These are phyloP conservation scores for Campoplex nolae DNA, from an alignment of 2,888 invertebrate genomes.

Conservation along the genomic window DNA sequence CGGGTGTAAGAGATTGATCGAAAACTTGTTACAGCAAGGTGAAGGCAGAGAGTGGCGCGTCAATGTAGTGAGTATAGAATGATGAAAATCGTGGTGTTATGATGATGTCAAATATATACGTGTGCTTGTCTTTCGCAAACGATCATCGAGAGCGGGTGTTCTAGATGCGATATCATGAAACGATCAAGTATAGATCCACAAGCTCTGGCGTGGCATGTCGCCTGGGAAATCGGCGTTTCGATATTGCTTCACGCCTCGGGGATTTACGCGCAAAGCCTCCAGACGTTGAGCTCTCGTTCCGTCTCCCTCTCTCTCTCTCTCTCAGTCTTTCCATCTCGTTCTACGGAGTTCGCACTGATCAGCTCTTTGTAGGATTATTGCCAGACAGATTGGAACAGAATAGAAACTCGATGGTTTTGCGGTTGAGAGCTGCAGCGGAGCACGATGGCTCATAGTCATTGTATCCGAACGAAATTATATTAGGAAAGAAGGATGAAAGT, in stretches of 20 bases:
- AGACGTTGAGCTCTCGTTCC: constrained; percentile 17
- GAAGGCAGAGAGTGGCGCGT: constrained; percentile 5
- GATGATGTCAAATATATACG: constrained; percentile 25
- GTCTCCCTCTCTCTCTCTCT: constrained; percentile 29
- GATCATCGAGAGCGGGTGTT: constrained; percentile 38
- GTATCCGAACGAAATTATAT: constrained; percentile 40
- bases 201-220: constrained; percentile 59
- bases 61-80: constrained; percentile 6
- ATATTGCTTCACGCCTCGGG: constrained; percentile 69
- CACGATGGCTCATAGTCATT: neutral
- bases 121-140: constrained; percentile 39
- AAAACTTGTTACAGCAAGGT: constrained; percentile 36
- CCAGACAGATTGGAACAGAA: constrained; percentile 64
- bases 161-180: constrained; percentile 25
- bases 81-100: constrained; percentile 10
- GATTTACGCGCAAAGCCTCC: constrained; percentile 80
- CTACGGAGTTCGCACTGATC: constrained; percentile 63
- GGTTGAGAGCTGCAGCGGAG: constrained; percentile 68
- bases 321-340: constrained; percentile 32
- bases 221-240: constrained; percentile 72
- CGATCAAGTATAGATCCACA: constrained; percentile 37
- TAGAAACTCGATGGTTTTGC: constrained; percentile 79
- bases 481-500: constrained; percentile 46
- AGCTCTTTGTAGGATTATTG: constrained; percentile 64
- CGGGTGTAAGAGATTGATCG: constrained; percentile 29